Evolutionary conservation across 37 sponge, comb jelly and placozoan species (phyloP).

Genomic region (Axinella damicornis): DNA sequence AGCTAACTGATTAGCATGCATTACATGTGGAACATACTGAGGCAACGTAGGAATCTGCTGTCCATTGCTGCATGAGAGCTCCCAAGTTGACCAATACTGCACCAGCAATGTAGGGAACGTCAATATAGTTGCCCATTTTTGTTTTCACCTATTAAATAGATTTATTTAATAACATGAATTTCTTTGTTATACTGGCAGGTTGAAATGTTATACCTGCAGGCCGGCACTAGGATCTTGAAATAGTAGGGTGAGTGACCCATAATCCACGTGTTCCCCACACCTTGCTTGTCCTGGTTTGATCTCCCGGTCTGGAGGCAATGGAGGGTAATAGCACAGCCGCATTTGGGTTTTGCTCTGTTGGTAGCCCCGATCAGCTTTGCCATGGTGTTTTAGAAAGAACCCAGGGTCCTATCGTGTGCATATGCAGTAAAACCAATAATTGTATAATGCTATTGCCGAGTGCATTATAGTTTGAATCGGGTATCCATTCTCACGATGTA

Average conservation of each 20-base stretch:
- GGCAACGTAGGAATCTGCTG: constrained; percentile 66
- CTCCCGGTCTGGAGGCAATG: constrained; percentile 3
- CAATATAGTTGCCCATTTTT: constrained; percentile 57
- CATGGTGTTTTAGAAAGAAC: constrained; percentile 58
- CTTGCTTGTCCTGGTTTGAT: constrained; percentile 73
- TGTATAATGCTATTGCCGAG: too few relatives aligned
- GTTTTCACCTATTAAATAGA: constrained; percentile 59
- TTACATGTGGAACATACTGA: too few relatives aligned
- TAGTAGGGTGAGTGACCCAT: constrained; percentile 79
- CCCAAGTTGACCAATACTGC: constrained; percentile 79
- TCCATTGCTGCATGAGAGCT: constrained; percentile 79
- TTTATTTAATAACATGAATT: too few relatives aligned
- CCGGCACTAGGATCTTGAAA: constrained; percentile 75
- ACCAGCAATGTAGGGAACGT: constrained; percentile 55
- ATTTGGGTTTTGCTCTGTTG: constrained; percentile 33
- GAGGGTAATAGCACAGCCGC: constrained; percentile 70
- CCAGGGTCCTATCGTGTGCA: constrained; percentile 78
- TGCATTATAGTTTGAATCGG: too few relatives aligned
- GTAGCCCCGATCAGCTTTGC: background rate
- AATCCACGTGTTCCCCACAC: constrained; percentile 85
- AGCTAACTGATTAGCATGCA: too few relatives aligned
- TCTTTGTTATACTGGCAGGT: too few relatives aligned
- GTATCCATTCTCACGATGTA: too few relatives aligned
- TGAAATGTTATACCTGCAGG: too few relatives aligned
- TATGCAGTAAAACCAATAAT: too few relatives aligned